Evolutionary conservation across 1,140 invertebrate species (phyloP), one percentile per base, ranked within the genome.

Genomic region (Scaptomyza montana): DNA sequence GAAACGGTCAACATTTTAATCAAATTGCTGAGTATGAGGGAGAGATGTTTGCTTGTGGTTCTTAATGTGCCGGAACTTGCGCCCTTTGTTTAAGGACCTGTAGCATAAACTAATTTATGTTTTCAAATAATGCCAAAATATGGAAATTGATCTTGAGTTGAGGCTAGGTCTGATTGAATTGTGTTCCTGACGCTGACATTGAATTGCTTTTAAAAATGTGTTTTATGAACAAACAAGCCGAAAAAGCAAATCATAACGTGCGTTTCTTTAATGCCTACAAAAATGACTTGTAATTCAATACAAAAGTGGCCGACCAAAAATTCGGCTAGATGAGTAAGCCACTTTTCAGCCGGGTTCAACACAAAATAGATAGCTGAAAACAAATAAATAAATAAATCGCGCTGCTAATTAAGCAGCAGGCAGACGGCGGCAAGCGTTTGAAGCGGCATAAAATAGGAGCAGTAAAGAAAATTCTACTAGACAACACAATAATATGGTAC

Each of bases 351-450:
- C 28, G 33, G 47, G 47, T 45, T 21, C 33, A 43, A 25, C 21
- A 25, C 21, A 25, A 47, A 64, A 60, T 65, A 77, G 84, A 82
- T 89, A 82, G 75, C 65, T 62, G 70, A 55, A 61, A 61, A 82
- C 65, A 87, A 86, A 74, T 82, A 82, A 87, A 86, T 82, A 86
- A 86, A 87, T 87, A 89, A 89, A 89, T 89, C 74, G 79, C 69
- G 54, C 84, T 84, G 85, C 84, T 89, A 89, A 89, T 89, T 89
- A 89, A 30, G 28, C 54, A 41, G 51, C 54, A 51, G 9, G 9
- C 55, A 47, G 49, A 57, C 12, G 25, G 57, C 46, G 75, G 61
- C 69, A 65, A 59, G 8, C 73, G 70, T 85, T 81, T 85, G 82
- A 86, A 75, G 81, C 76, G 41, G 62, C 63, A 60, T 70, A 66